Evolutionary conservation across 1,140 invertebrate species (phyloP).

Genomic region (silkworm (Bombyx mori)): ASM3026992v2 NC_085118.1:6848001-6848500

Average conservation of each 20-base stretch:
- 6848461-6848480: not conserved
- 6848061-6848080: not conserved
- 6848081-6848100: not conserved
- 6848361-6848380: conserved; percentile 7
- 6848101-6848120: not conserved
- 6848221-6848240: not conserved
- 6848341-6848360: conserved; percentile 27
- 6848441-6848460: no score
- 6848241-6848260: conserved; percentile 12
- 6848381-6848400: not conserved
- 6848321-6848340: conserved; percentile 36
- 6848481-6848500: not conserved
- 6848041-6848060: no score
- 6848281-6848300: conserved; percentile 20
- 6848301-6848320: conserved; percentile 27
- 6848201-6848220: not conserved
- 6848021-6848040: no score
- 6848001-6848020: no score
- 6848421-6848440: no score
- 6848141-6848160: not conserved
- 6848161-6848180: no score
- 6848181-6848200: no score
- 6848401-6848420: not conserved
- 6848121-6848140: not conserved
- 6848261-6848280: conserved; percentile 17